Evolutionary conservation across 1,140 invertebrate genomes (phyloP).

Genomic region (Drosophila funebris): DNA sequence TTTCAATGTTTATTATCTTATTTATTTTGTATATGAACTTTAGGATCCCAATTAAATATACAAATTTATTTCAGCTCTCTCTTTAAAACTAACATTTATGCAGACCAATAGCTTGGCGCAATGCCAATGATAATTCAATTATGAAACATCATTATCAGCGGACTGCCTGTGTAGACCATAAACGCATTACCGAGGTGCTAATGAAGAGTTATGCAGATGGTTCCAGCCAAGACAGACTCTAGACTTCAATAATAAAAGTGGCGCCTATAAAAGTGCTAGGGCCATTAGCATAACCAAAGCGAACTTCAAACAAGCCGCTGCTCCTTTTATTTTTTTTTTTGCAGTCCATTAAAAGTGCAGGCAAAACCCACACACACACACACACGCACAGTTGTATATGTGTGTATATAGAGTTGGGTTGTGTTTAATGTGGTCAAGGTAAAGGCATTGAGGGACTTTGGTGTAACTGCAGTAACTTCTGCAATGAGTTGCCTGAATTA

Average conservation of each 20-base stretch:
- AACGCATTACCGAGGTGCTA: slow-evolving; percentile 71
- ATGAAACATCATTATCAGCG: slow-evolving; percentile 68
- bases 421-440: slow-evolving; percentile 40
- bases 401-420: not conserved
- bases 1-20: too few species aligned
- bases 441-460: slow-evolving; percentile 26
- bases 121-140: slow-evolving; percentile 69
- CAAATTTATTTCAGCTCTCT: not conserved
- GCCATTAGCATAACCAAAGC: slow-evolving; percentile 67
- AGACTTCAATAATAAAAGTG: slow-evolving; percentile 61
- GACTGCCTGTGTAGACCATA: slow-evolving; percentile 55
- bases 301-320: slow-evolving; percentile 24
- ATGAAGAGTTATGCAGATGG: slow-evolving; percentile 74
- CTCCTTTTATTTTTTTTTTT: slow-evolving; percentile 19
- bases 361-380: not conserved
- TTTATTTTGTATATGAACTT: too few species aligned
- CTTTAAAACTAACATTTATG: slow-evolving; percentile 4
- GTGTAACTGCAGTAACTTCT: slow-evolving; percentile 52
- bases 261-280: slow-evolving; percentile 53
- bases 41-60: not conserved
- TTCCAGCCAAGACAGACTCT: slow-evolving; percentile 39
- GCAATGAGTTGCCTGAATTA: slow-evolving; percentile 73
- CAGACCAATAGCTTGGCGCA: not conserved
- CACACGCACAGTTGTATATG: not conserved
- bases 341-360: slow-evolving; percentile 74